Base-by-base conservation (phyloP, 2,888 invertebrate genomes). In the Laspeyria flexula region DNA sequence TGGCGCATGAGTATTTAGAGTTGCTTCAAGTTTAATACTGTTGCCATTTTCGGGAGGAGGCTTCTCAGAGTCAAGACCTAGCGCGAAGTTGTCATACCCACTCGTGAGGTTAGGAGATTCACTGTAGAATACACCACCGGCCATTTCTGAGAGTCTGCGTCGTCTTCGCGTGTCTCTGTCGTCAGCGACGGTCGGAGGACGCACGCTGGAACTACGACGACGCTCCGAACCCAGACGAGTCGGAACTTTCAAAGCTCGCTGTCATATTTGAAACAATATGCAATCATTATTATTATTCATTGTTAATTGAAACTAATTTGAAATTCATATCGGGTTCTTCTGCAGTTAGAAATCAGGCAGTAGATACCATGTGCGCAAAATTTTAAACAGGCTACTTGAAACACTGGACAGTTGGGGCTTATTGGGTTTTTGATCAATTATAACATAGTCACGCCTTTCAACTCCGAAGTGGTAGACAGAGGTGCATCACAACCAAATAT, bases 51-150 rank as follows among this genome's bases (percentile, higher is more conserved):
- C 79, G 1, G 77, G 77, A 1, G 78, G 79, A 0, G 81, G 79
- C 60, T 89, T 90, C 60, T 91, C 90, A 0, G 81, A 58, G 51
- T 90, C 90, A 13, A 86, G 75, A 1, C 85, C 82, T 1, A 90
- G 75, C 0, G 85, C 90, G n/a, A 81, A 84, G 74, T 92, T 92
- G 69, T 90, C 90, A 55, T 77, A 80, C 3, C 89, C 88, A 29
- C 75, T 73, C 2, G 82, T 72, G 48, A 85, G 79, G 1, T 79
- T 71, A 4, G 76, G 70, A 4, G 74, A 69, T 58, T 90, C 90
- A 72, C 90, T 90, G 80, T 92, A 92, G 81, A 92, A 92, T 30
- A 91, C 88, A 4, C 92, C 92, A 21, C 92, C 92, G 0, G 92
- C 92, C 63, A 92, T 68, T 60, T 92, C 90, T 5, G 92, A 92